These are phyloP conservation scores for Plagiodera versicolora DNA, from an alignment of 2,888 invertebrate genomes.

Conservation along the genomic window DNA sequence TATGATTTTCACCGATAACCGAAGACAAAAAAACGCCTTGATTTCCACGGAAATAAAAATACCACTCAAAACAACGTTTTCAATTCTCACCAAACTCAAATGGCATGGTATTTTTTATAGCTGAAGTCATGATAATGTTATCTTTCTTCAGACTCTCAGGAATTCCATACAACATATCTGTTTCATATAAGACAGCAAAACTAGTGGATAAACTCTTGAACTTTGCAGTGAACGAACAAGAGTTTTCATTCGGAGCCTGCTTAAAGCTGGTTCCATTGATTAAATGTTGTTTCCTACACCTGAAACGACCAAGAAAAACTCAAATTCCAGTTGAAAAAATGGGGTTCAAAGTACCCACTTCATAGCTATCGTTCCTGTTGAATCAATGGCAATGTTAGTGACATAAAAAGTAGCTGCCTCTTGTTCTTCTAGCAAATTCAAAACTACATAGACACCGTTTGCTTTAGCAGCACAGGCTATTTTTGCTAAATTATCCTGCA, in stretches of 20 bases:
- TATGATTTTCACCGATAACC: too few relatives aligned
- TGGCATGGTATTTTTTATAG: slow-evolving; percentile 17
- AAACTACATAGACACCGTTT: slow-evolving; percentile 14
- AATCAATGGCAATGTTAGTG: slow-evolving; percentile 17
- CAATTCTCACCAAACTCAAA: slow-evolving; percentile 17
- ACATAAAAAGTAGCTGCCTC: background rate
- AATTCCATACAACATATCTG: slow-evolving; percentile 13
- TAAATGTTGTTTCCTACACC: slow-evolving; percentile 21
- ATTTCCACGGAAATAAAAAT: too few relatives aligned
- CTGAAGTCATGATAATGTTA: slow-evolving; percentile 18
- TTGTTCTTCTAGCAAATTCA: slow-evolving; percentile 17
- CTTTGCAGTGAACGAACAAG: slow-evolving; percentile 21
- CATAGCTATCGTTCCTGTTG: slow-evolving; percentile 11
- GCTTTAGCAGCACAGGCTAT: slow-evolving; percentile 22
- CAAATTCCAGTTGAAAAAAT: background rate
- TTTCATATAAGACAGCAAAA: slow-evolving; percentile 23
- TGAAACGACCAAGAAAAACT: slow-evolving; percentile 11
- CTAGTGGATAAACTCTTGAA: slow-evolving; percentile 10
- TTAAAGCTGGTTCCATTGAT: slow-evolving; percentile 5
- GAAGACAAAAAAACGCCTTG: too few relatives aligned
- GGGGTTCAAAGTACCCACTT: slow-evolving; percentile 12
- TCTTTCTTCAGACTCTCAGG: slow-evolving; percentile 11
- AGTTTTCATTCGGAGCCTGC: background rate
- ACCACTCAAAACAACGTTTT: background rate
- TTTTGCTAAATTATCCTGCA: slow-evolving; percentile 8